Base-by-base conservation (phyloP, 2,888 invertebrate genomes). In the Anthophora plumipes region DNA sequence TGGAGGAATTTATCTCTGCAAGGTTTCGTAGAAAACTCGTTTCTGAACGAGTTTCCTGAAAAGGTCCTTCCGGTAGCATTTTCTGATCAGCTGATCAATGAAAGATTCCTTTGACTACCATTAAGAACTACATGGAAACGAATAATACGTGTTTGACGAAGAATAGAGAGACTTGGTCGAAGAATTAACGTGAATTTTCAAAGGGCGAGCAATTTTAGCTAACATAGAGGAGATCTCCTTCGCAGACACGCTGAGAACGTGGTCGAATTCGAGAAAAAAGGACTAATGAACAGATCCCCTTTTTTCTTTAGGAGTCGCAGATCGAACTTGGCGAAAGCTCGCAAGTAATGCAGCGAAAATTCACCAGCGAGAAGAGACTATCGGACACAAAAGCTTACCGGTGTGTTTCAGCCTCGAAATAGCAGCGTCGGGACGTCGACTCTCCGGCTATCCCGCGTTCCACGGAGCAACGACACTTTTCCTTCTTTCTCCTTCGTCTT, bases 341-440 rank as follows among this genome's bases (percentile, higher is more conserved):
- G 73, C 37, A 41, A 55, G 55, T n/a, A 48, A 75, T 69, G 75
- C 71, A 66, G 25, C 61, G 54, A 14, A 50, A 73, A 39, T 68
- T 57, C 14, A 55, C 37, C n/a, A 43, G 9, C 50, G 82, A 64
- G 22, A 77, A 72, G 63, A 66, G 57, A 72, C 52, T 22, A 59
- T 77, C 69, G 68, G 74, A 82, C 77, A 79, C 77, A 79, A 86
- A 79, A 84, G 76, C 88, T 88, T 77, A 88, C 90, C 89, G 77
- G 67, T 77, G 74, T 73, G 75, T 80, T 83, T 77, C 78, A 84
- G 77, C 90, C 91, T 91, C 89, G 89, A 91, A 91, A 91, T 91
- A 91, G 90, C 88, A 83, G 82, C 84, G 74, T 80, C 80, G 86
- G 73, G 85, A 78, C 77, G 83, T 84, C 84, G 85, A 84, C 82